Base-by-base conservation (phyloP, 2,113 vertebrate genomes). In the Nipponia nippon region DNA sequence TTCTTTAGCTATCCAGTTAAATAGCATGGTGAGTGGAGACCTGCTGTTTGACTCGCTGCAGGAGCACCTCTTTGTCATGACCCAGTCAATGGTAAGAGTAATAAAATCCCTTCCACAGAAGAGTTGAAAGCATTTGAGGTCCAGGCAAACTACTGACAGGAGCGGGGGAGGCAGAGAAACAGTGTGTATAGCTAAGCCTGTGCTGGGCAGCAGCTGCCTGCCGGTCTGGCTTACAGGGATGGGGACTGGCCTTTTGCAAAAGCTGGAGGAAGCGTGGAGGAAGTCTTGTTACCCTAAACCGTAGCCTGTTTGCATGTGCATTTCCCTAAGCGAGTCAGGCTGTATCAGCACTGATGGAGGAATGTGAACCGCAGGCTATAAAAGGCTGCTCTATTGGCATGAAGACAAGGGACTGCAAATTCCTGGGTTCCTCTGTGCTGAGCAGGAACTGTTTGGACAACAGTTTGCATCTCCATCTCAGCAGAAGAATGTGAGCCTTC, bases 41-140 rank as follows among this genome's bases (percentile, higher is more conserved):
- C 98, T 99, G 44, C 96, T 98, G 38, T 99, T 99, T 38, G 99
- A 99, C 97, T 98, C 98, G 94, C 62, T 89, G 7, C 98, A 99
- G 66, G 98, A 99, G 83, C 97, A 99, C 83, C 98, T 99, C 49
- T 99, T 99, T 79, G 98, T 99, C 96, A 99, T 99, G 99, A 99
- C 99, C 38, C 98, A 97, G 80, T 98, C 97, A 91, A 99, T 97
- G 98, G 99, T 99, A 96, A 98, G 96, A 97, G 13, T 46, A 67
- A 53, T 29, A 42, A 55, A 58, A n/a, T 56, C 38, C 30, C 62
- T 88, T 81, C 27, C 53, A 49, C 36, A 20, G 32, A 42, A 38
- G 27, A 71, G 16, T 0, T 88, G 44, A 75, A 71, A 71, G 59
- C n/a, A 20, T 58, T n/a, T 53, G 40, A 42, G 59, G 29, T 67